Base-by-base conservation (phyloP, 2,113 vertebrate species). In the Megaleporinus macrocephalus region DNA sequence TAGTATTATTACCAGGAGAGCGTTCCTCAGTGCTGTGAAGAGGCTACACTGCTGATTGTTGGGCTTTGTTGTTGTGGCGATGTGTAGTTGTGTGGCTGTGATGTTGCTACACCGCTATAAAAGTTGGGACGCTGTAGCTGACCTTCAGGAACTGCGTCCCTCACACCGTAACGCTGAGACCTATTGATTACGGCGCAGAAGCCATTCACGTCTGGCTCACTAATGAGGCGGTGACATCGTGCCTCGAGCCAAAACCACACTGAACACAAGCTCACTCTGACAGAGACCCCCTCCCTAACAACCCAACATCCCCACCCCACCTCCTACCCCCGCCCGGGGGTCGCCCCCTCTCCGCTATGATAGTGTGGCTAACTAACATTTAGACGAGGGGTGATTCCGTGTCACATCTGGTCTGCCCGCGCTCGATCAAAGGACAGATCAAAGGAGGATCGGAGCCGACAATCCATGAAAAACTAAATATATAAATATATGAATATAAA, bases 351-450 rank as follows among this genome's bases (percentile, higher is more conserved):
- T 18, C 12, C n/a, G n/a, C n/a, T 3, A 2, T 13, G 24, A 13
- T 24, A 13, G 57, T 61, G 57, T 61, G n/a, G 22, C 57, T 61
- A 61, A 61, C 57, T 61, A 61, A 61, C 57, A 61, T 61, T 61
- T 61, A 61, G 4, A 61, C n/a, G 57, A n/a, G 22, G 51, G 57
- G 57, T 61, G 57, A 61, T 26, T 26, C 57, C 20, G 47, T 85
- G 85, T 84, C 84, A 83, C 70, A 47, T 84, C 83, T 84, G 0
- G 0, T 81, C 81, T 81, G 81, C 27, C 69, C 77, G 85, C 53
- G 62, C 86, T 68, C 73, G 72, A 65, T 76, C 88, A 85, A 78
- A 83, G 90, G 82, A 83, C 86, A 84, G 77, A 73, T 75, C 86
- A 76, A 72, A 68, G 61, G 9, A 69, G 81, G 74, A 51, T 11